Conservation (phyloP, 2,888 invertebrate genomes). For the Panopea generosa region DNA sequence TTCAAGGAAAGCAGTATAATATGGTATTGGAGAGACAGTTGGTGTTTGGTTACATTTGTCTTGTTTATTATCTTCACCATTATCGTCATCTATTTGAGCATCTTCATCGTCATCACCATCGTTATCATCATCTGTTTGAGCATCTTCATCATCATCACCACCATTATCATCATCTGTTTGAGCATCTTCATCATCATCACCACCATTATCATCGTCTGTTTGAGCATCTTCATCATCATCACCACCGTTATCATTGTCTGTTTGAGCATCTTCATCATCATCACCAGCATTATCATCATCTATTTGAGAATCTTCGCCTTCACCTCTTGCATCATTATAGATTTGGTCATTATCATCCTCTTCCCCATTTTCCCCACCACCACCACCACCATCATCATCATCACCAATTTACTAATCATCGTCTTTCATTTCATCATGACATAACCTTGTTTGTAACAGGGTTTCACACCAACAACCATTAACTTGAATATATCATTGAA, state of each 20-base stretch:
- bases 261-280: slow-evolving; percentile 9
- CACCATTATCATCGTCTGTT: slow-evolving; percentile 7
- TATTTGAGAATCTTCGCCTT: not conserved
- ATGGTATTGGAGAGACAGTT: too few species aligned
- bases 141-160: slow-evolving; percentile 22
- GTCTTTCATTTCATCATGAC: not conserved
- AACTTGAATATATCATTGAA: too few species aligned
- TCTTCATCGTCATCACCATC: slow-evolving; percentile 24
- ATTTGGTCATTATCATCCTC: slow-evolving; percentile 5
- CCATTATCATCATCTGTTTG: slow-evolving; percentile 1
- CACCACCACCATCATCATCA: slow-evolving; percentile 10
- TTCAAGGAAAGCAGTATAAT: too few species aligned
- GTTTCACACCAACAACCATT: too few species aligned
- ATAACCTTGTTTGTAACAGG: too few species aligned
- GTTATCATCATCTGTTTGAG: slow-evolving; percentile 22
- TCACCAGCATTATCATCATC: slow-evolving; percentile 14
- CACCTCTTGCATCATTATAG: slow-evolving; percentile 3
- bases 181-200: slow-evolving; percentile 13
- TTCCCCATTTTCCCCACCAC: too few species aligned
- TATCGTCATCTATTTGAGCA: slow-evolving; percentile 16
- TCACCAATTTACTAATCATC: slow-evolving; percentile 1
- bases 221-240: slow-evolving; percentile 15
- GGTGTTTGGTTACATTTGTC: too few species aligned
- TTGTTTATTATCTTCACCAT: not conserved
- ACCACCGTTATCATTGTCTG: not conserved